Conservation (phyloP, 2,888 invertebrate species). For the Resseliella maxima region DNA sequence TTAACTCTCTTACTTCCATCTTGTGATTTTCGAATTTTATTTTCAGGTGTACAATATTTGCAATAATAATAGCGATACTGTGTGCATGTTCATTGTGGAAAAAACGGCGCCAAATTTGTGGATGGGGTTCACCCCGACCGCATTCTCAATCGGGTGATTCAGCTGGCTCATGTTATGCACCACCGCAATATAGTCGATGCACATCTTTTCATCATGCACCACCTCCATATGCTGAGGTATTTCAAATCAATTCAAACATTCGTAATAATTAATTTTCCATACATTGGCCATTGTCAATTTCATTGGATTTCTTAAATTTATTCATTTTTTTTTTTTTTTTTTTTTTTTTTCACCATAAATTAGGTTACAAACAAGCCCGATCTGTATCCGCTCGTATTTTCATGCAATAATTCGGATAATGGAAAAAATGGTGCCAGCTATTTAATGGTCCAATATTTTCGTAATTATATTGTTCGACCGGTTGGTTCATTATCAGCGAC, state of each 20-base stretch:
- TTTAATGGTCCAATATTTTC: slow-evolving; percentile 86
- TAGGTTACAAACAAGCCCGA: slow-evolving; percentile 89
- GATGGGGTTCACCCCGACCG: slow-evolving; percentile 71
- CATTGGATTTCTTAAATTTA: too few species aligned
- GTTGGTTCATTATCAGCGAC: slow-evolving; percentile 84
- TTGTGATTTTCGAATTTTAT: too few species aligned
- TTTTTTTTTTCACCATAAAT: slow-evolving; percentile 56
- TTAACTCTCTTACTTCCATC: too few species aligned
- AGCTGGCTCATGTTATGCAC: slow-evolving; percentile 83
- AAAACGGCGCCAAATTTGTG: slow-evolving; percentile 68
- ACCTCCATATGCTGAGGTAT: slow-evolving; percentile 83
- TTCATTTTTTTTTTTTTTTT: not conserved
- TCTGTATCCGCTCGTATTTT: slow-evolving; percentile 85
- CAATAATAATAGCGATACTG: slow-evolving; percentile 75
- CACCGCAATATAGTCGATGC: slow-evolving; percentile 86
- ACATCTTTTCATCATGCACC: slow-evolving; percentile 85
- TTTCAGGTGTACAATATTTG: slow-evolving; percentile 75
- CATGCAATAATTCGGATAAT: slow-evolving; percentile 76
- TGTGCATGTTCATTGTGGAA: slow-evolving; percentile 78
- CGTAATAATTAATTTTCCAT: not conserved
- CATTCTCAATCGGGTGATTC: slow-evolving; percentile 77
- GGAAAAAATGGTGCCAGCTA: slow-evolving; percentile 79
- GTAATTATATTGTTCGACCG: slow-evolving; percentile 81
- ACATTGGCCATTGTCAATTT: not conserved
- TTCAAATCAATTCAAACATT: not conserved